Percentiles rank a stretch among this genome's conserved stretches.
These are phyloP conservation scores for Rhinoptilus africanus DNA, from an alignment of 2,113 vertebrate genomes.

Conservation along the genomic window DNA sequence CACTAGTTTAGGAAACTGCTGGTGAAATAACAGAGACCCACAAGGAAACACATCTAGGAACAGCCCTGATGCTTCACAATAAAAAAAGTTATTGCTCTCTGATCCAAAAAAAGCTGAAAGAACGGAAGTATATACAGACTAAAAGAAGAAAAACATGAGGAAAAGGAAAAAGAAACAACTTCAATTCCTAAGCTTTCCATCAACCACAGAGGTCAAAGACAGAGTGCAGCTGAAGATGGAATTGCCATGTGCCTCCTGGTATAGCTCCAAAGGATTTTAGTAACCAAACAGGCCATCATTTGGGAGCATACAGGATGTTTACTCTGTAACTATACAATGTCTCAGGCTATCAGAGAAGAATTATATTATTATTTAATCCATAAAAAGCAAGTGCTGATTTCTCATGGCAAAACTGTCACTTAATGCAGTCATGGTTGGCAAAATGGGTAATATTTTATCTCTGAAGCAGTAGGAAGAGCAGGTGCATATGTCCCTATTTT, in stretches of 20 bases:
- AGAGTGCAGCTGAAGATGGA: not conserved
- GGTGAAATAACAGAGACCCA: not conserved
- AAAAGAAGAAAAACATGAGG: not conserved
- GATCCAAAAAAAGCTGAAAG: not conserved
- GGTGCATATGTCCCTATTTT: conserved; percentile 47
- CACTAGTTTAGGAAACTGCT: not conserved
- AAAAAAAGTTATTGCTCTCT: not conserved
- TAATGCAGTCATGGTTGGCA: not conserved
- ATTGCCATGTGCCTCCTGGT: not conserved
- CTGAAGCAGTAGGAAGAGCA: conserved; percentile 27
- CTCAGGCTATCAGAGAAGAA: not conserved
- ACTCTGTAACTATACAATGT: not conserved
- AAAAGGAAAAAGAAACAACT: not conserved
- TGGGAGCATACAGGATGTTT: not conserved
- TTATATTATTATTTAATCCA: not conserved
- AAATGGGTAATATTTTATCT: conserved; percentile 38
- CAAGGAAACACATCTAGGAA: not conserved
- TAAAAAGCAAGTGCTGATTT: conserved; percentile 10
- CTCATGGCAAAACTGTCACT: not conserved
- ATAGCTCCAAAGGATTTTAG: not conserved
- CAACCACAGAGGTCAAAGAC: not conserved
- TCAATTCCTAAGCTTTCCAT: not conserved
- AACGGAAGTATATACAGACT: not conserved
- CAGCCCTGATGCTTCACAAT: not conserved
- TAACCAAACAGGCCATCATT: not conserved